A percentile compares a stretch with the other conserved stretches of the same genome.
These are phyloP conservation scores for Sturnus vulgaris DNA, from an alignment of 2,113 vertebrate genomes.

Conservation along the genomic window DNA sequence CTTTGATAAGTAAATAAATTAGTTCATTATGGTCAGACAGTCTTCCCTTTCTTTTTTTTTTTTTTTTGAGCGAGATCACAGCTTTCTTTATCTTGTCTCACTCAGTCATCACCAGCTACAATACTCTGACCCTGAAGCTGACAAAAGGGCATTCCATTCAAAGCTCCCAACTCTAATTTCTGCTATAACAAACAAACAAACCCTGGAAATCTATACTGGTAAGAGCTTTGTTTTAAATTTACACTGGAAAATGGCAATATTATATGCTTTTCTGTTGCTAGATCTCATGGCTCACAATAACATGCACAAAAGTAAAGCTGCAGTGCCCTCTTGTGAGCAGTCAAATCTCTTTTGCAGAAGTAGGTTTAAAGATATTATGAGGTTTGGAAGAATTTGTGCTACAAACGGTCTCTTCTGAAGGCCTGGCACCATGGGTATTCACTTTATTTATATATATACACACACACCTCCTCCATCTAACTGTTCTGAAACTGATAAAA, in stretches of 20 bases:
- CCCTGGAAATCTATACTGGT: background rate
- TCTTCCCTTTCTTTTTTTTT: background rate
- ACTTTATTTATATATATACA: background rate
- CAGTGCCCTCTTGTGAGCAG: conserved; percentile 50
- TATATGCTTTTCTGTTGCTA: background rate
- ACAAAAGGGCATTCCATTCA: background rate
- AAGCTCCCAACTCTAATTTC: background rate
- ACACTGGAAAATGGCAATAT: background rate
- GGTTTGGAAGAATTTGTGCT: background rate
- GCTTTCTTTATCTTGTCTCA: background rate
- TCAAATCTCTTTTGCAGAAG: background rate
- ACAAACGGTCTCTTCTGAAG: background rate
- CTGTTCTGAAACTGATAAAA: background rate
- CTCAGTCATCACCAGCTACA: background rate
- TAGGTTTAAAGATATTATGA: background rate
- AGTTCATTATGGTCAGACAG: background rate
- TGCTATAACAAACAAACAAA: background rate
- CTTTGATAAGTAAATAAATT: conserved; percentile 40
- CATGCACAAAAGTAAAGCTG: background rate
- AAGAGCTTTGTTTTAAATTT: background rate
- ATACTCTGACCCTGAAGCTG: background rate
- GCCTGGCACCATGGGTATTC: rapidly evolving
- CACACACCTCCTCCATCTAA: background rate
- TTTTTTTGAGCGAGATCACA: background rate
- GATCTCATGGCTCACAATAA: background rate